phyloP scores from a whole-genome alignment of 1,140 invertebrate species.

The Lerema accius region DNA sequence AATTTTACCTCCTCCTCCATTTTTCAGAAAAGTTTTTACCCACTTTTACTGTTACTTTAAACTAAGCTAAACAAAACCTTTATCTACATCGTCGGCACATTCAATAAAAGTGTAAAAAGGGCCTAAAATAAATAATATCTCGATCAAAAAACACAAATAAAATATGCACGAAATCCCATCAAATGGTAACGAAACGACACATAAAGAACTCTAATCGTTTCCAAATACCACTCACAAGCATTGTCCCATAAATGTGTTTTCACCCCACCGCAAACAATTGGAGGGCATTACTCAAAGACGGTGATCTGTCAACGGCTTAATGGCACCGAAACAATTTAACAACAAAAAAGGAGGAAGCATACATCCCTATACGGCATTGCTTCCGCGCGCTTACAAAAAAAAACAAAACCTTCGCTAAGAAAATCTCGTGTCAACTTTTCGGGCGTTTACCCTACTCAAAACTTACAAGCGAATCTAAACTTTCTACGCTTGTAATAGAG shows the following conservation, averaged over 20 bases:
- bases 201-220: slow-evolving; percentile 42
- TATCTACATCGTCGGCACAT: no score
- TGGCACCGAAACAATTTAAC: slow-evolving; percentile 79
- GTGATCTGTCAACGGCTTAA: slow-evolving; percentile 81
- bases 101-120: no score
- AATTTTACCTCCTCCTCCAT: no score
- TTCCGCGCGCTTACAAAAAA: slow-evolving; percentile 71
- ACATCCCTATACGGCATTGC: slow-evolving; percentile 68
- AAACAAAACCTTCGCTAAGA: slow-evolving; percentile 64
- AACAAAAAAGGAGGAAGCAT: slow-evolving; percentile 79
- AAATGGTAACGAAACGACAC: slow-evolving; percentile 7
- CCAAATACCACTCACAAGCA: slow-evolving; percentile 35
- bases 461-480: slow-evolving; percentile 26
- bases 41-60: no score
- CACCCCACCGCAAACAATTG: slow-evolving; percentile 62
- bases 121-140: no score
- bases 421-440: slow-evolving; percentile 63
- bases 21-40: no score
- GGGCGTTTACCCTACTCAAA: slow-evolving; percentile 49
- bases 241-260: slow-evolving; percentile 58
- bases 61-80: no score
- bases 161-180: slow-evolving; percentile 35
- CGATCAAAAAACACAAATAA: no score
- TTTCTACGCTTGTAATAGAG: slow-evolving; percentile 16
- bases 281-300: slow-evolving; percentile 72